Base-by-base conservation (phyloP, 2,797 vertebrate genomes). In the Betta splendens region DNA sequence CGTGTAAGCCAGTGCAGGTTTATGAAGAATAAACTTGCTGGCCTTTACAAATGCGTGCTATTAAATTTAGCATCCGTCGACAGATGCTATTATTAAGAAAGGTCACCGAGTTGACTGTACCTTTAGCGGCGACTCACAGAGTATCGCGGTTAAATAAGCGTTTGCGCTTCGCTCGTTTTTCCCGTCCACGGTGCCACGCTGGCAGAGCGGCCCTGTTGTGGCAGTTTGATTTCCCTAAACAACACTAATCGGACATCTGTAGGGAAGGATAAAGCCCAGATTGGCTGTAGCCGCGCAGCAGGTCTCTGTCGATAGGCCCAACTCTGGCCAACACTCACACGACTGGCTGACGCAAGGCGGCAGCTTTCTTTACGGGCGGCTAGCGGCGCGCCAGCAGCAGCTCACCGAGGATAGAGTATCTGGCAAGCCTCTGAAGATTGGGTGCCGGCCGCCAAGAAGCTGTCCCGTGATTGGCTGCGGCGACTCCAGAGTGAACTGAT, bases 181-280 rank as follows among this genome's bases (percentile, higher is more conserved):
- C 64, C 52, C 64, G 28, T 75, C 62, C 60, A 38, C 3, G 1
- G 36, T 52, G 62, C 76, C 66, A 63, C 75, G 42, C 57, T 87
- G 89, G 87, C 86, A 85, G 2, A 3, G 42, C 0, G 26, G 45
- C 47, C 77, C 69, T 79, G 83, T 78, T 80, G 83, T 72, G 83
- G 79, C 75, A 33, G 68, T 73, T 87, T 81, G 69, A 79, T 83
- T 80, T 89, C 88, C 80, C 79, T 85, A 82, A 89, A 90, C 84
- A 82, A 83, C 86, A 88, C 75, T 88, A 88, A 89, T 87, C 84
- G 37, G 79, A 86, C 84, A 83, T 91, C 89, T 92, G 91, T 79
- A 73, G 86, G 85, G 85, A 82, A 70, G 81, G 89, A 89, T 87
- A 89, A 89, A 82, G 80, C 84, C 78, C 83, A 82, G 83, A 86